Evolutionary conservation across 2,113 vertebrate species (phyloP), one percentile per base, ranked within the genome.

Genomic region (Pelobates fuscus): DNA sequence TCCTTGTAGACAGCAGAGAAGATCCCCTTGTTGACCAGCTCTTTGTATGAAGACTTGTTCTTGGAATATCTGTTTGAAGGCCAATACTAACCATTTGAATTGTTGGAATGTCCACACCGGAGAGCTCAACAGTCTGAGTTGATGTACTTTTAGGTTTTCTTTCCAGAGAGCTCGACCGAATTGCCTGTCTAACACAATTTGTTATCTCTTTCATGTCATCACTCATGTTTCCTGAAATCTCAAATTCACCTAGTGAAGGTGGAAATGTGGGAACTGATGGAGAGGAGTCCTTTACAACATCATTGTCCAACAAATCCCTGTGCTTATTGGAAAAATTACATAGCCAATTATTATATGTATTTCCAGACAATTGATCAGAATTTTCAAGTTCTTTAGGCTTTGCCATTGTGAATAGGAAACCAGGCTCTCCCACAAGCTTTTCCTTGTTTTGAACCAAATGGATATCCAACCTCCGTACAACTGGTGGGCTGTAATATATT

Each of bases 171-270:
- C 95, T 94, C 0, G 96, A 98, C 78, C 96, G 94, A 79, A 99
- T 98, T 80, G 97, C 96, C 78, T 98, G 96, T 57, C 97, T 91
- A 71, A 98, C 95, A 0, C 95, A 98, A 85, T 98, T 99, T 81
- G 96, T 98, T 89, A 98, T 98, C 88, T 99, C 97, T 86, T 99
- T 98, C 97, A 99, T 98, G 85, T 99, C 97, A 0, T 99, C 97
- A 0, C 96, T 98, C 83, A 99, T 91, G 83, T 99, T 99, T 78
- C 95, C 95, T 0, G 95, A 94, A 72, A 98, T 98, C 84, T 96
- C 94, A 43, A 98, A 87, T 77, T 90, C 86, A 0, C 90, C 94
- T 85, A 96, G 91, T 0, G 95, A 78, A 0, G 93, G 64, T 0
- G 93, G 80, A 75, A 91, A 82, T 78, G 52, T 24, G 0, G 93